Base-by-base conservation (phyloP, 2,888 invertebrate genomes). In the Rhingia campestris region DNA sequence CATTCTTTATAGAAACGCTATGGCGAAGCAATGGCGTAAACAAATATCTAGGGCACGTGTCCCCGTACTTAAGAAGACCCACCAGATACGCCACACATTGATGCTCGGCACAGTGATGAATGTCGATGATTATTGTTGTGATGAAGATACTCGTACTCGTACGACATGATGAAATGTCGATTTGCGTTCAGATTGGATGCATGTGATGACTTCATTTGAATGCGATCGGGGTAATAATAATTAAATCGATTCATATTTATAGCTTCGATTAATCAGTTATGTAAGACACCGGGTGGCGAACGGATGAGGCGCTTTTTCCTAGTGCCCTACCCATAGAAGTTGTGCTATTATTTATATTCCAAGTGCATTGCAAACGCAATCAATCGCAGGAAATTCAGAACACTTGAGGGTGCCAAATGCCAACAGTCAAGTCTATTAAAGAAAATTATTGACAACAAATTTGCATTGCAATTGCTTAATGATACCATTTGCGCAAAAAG, bases 21-120 rank as follows among this genome's bases (percentile, higher is more conserved):
- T 5, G 35, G 22, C 22, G 22, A 22, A 22, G 22, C 22, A 56
- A 47, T 45, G 66, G 72, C 69, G 69, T 70, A 64, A 61, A 39
- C 58, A 66, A 76, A 72, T 61, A 81, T 72, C 76, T 81, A 54
- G 76, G 72, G 61, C 81, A 76, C 81, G 76, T 76, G 76, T 54
- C 22, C 22, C 22, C 22, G 35, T 64, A 41, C 64, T 45, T 47
- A 41, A 30, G 32, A 35, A 43, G 47, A 43, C 39, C 43, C 14
- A 14, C 49, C 59, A 73, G 63, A 63, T 54, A 47, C 14, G 74
- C 73, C 47, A 45, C 35, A 49, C 30, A 35, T 45, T 35, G 33
- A 67, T 69, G 39, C 56, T 6, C 49, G 32, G 41, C 41, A 41
- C 10, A 10, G 12, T 51, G n/a, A 64, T 75, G 63, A 74, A 51